phyloP scores from a whole-genome alignment of 92 coral and sea anemone genomes.

The Heliopora coerulea region DNA sequence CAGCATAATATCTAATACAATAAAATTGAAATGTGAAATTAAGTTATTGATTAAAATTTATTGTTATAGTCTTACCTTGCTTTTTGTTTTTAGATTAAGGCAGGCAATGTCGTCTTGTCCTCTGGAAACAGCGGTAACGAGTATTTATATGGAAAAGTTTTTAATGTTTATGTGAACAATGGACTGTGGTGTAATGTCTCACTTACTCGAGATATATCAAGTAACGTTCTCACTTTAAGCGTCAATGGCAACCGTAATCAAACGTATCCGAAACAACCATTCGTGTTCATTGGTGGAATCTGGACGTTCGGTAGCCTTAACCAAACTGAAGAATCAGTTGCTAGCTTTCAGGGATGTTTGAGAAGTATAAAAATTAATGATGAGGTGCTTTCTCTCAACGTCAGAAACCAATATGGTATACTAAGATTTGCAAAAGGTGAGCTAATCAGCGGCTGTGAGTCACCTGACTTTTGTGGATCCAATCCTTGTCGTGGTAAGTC shows the following conservation, averaged over 20 bases:
- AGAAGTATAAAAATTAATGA: constrained; percentile 69
- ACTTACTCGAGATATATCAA: constrained; percentile 54
- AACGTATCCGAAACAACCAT: constrained; percentile 59
- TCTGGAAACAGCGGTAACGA: constrained; percentile 51
- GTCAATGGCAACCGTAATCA: constrained; percentile 32
- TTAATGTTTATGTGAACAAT: constrained; percentile 53
- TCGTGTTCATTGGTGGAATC: constrained; percentile 67
- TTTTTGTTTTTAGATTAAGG: constrained; percentile 48
- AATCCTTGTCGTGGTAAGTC: constrained; percentile 67
- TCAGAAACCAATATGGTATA: constrained; percentile 71
- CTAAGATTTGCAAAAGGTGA: constrained; percentile 64
- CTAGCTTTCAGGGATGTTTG: constrained; percentile 84
- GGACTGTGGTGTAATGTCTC: constrained; percentile 92
- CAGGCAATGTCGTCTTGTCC: constrained; percentile 64
- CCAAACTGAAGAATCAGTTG: constrained; percentile 35
- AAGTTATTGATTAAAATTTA: neutral
- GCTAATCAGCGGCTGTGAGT: constrained; percentile 70
- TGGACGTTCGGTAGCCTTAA: constrained; percentile 78
- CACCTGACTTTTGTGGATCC: constrained; percentile 62
- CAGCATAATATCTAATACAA: too few species aligned
- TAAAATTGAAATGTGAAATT: neutral
- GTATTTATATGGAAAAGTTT: constrained; percentile 38
- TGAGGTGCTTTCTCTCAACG: constrained; percentile 67
- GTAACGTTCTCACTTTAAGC: constrained; percentile 64
- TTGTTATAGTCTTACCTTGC: neutral